phyloP scores from a whole-genome alignment of 2,113 vertebrate species.

The Clinocottus analis region DNA sequence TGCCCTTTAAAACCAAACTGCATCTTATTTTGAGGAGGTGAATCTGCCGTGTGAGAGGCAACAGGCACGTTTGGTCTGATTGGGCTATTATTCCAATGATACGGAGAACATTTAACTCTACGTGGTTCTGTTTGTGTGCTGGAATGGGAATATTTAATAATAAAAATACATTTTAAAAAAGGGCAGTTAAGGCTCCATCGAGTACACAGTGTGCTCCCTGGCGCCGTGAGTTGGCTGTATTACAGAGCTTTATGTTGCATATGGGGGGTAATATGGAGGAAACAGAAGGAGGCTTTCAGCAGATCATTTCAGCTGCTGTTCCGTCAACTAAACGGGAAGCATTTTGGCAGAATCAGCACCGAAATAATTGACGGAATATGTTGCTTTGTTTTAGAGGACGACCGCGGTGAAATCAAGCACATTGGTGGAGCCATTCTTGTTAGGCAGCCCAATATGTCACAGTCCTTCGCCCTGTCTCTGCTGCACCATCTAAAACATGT shows the following conservation, averaged over 20 bases:
- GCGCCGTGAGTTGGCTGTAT: constrained; percentile 9
- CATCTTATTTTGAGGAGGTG: constrained; percentile 17
- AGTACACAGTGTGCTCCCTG: neutral
- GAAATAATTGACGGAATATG: constrained; percentile 36
- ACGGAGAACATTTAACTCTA: constrained; percentile 21
- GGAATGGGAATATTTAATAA: neutral
- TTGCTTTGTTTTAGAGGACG: constrained; percentile 14
- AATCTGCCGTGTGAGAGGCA: constrained; percentile 16
- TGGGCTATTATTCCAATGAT: constrained; percentile 25
- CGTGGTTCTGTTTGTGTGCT: constrained; percentile 8
- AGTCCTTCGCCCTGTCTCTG: neutral
- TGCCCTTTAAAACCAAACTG: constrained; percentile 32
- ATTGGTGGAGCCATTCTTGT: constrained; percentile 8
- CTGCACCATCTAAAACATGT: neutral
- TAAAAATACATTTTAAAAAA: neutral
- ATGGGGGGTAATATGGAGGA: constrained; percentile 32
- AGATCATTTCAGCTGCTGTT: constrained; percentile 40
- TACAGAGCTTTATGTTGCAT: constrained; percentile 33
- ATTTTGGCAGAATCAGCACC: constrained; percentile 31
- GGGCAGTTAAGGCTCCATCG: neutral
- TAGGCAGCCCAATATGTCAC: constrained; percentile 15
- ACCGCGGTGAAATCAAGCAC: constrained; percentile 17
- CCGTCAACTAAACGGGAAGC: constrained; percentile 34
- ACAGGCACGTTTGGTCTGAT: constrained; percentile 11
- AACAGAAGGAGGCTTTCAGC: constrained; percentile 47